Percentiles rank a stretch among this genome's conserved stretches.
phyloP scores from a whole-genome alignment of 2,113 vertebrate species.

The Emydura subglobosa region DNA sequence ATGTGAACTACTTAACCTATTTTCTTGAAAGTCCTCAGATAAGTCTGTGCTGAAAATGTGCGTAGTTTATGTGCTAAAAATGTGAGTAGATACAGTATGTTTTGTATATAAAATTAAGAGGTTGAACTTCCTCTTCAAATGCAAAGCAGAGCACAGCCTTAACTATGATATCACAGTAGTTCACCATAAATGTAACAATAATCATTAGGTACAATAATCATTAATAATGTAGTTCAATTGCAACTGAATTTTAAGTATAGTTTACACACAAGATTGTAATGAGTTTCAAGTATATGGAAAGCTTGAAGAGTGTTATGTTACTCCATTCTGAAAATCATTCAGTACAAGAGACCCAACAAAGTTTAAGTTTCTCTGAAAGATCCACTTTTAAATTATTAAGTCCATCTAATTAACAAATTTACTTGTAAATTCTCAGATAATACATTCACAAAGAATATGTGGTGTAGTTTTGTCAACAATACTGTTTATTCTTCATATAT shows the following conservation, averaged over 20 bases:
- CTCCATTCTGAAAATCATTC: not conserved
- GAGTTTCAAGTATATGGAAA: constrained; percentile 2
- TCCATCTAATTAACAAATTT: constrained; percentile 3
- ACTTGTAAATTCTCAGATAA: constrained; percentile 2
- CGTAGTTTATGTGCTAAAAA: not conserved
- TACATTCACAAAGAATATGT: not conserved
- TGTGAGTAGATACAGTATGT: not conserved
- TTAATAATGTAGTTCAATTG: not conserved
- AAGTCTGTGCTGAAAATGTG: not conserved
- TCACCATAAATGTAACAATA: not conserved
- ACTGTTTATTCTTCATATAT: not conserved
- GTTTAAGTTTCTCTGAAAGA: not conserved
- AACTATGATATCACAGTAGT: not conserved
- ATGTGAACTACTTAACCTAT: not conserved
- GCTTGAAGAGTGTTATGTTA: not conserved
- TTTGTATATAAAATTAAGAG: not conserved
- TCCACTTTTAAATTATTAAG: not conserved
- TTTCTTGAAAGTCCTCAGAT: not conserved
- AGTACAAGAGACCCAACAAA: not conserved
- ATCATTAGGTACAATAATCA: not conserved
- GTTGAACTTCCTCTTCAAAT: not conserved
- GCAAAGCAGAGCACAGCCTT: not conserved
- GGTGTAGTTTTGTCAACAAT: constrained; percentile 25
- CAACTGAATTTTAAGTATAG: not conserved
- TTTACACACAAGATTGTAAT: not conserved